Conservation (phyloP, 2,888 invertebrate genomes). For the Drosophila anceps region DNA sequence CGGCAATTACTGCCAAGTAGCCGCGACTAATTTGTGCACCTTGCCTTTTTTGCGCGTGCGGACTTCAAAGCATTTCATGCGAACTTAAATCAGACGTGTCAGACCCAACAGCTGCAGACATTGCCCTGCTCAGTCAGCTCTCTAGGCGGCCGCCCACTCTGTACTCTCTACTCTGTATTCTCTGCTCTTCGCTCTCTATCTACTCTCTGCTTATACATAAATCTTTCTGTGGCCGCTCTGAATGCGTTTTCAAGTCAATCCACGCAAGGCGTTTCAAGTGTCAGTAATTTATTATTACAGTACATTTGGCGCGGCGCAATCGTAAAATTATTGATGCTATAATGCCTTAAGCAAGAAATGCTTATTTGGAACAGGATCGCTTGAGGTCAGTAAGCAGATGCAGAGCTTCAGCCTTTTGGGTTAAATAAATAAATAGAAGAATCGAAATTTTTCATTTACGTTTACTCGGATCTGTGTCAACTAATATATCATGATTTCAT, state of each 20-base stretch:
- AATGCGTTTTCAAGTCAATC: constrained; percentile 46
- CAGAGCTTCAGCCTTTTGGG: background rate
- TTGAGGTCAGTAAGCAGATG: background rate
- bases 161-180: background rate
- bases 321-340: constrained; percentile 15
- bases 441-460: background rate
- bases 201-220: constrained; percentile 28
- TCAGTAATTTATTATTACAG: constrained; percentile 40
- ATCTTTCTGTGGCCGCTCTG: constrained; percentile 38
- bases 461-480: background rate
- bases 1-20: constrained; percentile 50
- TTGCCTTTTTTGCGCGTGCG: constrained; percentile 41
- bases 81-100: constrained; percentile 53
- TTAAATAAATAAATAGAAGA: background rate
- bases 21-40: constrained; percentile 61
- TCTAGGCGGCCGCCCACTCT: background rate
- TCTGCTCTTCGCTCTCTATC: no score
- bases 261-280: constrained; percentile 29
- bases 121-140: constrained; percentile 2
- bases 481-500: background rate
- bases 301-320: constrained; percentile 28
- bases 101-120: constrained; percentile 30
- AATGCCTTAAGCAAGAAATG: background rate
- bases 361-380: background rate
- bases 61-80: constrained; percentile 66